Evolutionary conservation across 1,140 invertebrate genomes (phyloP), one percentile per base, ranked within the genome.

Genomic region (Portunus trituberculatus): DNA sequence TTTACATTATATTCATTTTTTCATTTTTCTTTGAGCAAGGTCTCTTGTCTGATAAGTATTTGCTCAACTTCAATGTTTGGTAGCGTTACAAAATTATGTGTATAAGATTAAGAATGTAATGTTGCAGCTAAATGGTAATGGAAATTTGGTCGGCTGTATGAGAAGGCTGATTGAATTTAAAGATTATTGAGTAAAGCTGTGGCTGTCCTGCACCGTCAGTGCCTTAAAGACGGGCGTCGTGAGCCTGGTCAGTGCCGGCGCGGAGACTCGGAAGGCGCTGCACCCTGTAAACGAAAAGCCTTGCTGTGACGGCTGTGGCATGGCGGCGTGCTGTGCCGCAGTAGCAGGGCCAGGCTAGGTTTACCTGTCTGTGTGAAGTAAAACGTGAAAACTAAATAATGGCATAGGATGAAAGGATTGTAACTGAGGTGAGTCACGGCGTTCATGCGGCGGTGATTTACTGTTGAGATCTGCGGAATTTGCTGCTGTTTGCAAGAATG

Each of bases 161-260:
- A 12, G 16, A 59, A 12, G 52, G 52, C 39, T 59, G 52, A 59
- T 59, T 59, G 1, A 12, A 59, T 59, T 59, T 59, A 59, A 20
- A 59, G 86, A 28, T 88, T n/a, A 76, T 20, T 7, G 20, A 76
- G 67, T n/a, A 76, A 76, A 76, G 67, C n/a, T 76, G 25, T 76
- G 4, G 67, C 20, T n/a, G 25, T 20, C 67, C 67, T 76, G 67
- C 67, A 25, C 12, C 67, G n/a, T 59, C 10, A 59, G 52, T 59
- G 67, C 67, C 67, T 76, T 76, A 76, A 76, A 76, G 67, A 76
- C 67, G 67, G 67, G 67, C 67, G 67, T 76, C 67, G n/a, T 76
- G 67, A 76, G 67, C 67, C 67, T 76, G 67, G 67, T 25, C 67
- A 76, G 67, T 76, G 67, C 67, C 67, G 67, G 67, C 67, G 67